Evolutionary conservation across 2,797 vertebrate genomes (phyloP), one percentile per base, ranked within the genome.

Genomic region (Sebastes aleutianus): DNA sequence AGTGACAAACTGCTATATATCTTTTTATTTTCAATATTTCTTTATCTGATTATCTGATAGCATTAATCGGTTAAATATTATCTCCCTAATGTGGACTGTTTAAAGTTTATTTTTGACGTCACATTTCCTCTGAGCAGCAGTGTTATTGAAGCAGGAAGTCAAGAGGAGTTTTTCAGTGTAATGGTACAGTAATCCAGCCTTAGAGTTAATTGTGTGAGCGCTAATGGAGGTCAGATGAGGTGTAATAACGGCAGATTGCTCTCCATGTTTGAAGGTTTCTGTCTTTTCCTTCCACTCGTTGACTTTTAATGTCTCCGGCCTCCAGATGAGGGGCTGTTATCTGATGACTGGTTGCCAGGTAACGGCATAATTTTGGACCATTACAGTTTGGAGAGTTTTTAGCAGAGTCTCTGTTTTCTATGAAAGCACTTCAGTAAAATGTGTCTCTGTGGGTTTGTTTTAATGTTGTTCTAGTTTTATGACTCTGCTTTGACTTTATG

Each of bases 261-360:
- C 76, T 74, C 27, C 22, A 5, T 14, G 39, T 69, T 31, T 14
- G 53, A 80, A 76, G 32, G 20, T 43, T 75, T 76, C 12, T 8
- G 12, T 32, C 63, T 61, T 34, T 29, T 62, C 18, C 68, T 78
- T 71, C 50, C 68, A 66, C 5, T 78, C 9, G 5, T 64, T 57
- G 68, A 76, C 54, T 71, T 59, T 43, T 59, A 74, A 74, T 16
- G 34, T 74, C 75, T 36, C 4, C 10, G 27, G 32, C 66, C 36
- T 75, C 53, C 22, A 59, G 67, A 78, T 67, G 78, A 74, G 58
- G 62, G 36, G 75, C 75, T 70, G 61, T 29, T 57, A 39, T 75
- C 72, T 39, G 63, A 73, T 53, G 54, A 70, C 8, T 3, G 63
- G 79, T 79, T 82, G 82, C 85, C 43, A 47, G 76, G 85, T 71